phyloP scores from a whole-genome alignment of 2,797 vertebrate species.

The Macrochelys suwanniensis region DNA sequence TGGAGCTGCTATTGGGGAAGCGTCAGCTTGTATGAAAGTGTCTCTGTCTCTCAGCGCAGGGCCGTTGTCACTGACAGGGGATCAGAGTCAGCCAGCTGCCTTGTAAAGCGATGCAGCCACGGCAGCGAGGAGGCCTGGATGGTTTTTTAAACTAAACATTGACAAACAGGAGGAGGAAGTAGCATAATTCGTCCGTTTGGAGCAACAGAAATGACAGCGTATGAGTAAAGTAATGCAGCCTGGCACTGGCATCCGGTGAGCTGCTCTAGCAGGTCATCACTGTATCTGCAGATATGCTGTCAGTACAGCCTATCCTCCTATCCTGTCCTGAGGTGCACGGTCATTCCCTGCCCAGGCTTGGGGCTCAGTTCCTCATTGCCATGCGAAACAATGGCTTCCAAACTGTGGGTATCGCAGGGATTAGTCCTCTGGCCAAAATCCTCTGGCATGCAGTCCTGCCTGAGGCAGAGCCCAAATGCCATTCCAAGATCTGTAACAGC shows the following conservation, averaged over 20 bases:
- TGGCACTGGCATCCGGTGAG: accelerated
- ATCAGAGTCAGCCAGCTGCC: not conserved
- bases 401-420: not conserved
- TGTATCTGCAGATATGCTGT: not conserved
- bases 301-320: not conserved
- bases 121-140: not conserved
- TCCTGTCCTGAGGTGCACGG: not conserved
- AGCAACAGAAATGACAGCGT: not conserved
- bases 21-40: not conserved
- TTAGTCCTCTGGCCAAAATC: not conserved
- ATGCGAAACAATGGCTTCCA: not conserved
- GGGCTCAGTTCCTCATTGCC: not conserved
- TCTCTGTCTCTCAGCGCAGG: not conserved
- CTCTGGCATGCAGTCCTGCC: not conserved
- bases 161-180: not conserved
- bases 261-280: not conserved
- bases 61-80: not conserved
- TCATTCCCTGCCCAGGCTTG: not conserved
- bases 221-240: not conserved
- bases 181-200: not conserved
- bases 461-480: not conserved
- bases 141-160: not conserved
- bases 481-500: not conserved
- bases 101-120: not conserved
- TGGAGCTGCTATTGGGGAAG: not conserved